Conservation (phyloP, 1,140 invertebrate genomes). For the Saccostrea cuccullata region DNA sequence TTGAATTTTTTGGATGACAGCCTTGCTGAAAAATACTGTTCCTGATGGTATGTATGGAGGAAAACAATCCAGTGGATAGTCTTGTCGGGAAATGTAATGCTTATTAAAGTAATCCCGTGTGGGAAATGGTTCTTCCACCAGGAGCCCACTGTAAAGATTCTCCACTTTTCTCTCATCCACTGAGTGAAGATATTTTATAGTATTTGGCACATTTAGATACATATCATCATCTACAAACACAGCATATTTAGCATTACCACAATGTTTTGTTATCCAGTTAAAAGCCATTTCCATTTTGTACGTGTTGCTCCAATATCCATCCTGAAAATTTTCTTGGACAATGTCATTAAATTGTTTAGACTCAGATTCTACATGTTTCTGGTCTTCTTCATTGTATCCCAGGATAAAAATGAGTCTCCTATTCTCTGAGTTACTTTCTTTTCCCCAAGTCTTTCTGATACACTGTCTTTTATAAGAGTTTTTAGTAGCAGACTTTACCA, state of each 20-base stretch:
- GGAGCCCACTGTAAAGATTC: slow-evolving; percentile 4
- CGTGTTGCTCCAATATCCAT: slow-evolving; percentile 50
- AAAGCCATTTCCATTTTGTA: slow-evolving; percentile 50
- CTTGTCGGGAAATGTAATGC: slow-evolving; percentile 40
- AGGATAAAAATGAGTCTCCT: slow-evolving; percentile 36
- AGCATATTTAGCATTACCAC: slow-evolving; percentile 41
- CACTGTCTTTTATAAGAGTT: slow-evolving; percentile 6
- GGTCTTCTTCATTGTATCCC: slow-evolving; percentile 7
- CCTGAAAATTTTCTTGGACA: slow-evolving; percentile 49
- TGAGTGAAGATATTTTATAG: not conserved
- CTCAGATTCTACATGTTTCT: slow-evolving; percentile 22
- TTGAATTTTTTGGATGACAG: not conserved
- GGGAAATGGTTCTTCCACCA: not conserved
- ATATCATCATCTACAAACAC: slow-evolving; percentile 51
- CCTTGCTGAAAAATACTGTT: slow-evolving; percentile 32
- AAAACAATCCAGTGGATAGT: slow-evolving; percentile 47
- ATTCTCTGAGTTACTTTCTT: not conserved
- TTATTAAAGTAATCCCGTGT: slow-evolving; percentile 20
- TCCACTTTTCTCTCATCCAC: not conserved
- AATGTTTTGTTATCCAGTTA: slow-evolving; percentile 47
- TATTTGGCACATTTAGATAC: slow-evolving; percentile 29
- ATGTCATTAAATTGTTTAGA: slow-evolving; percentile 44
- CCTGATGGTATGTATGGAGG: slow-evolving; percentile 51
- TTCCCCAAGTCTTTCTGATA: slow-evolving; percentile 41
- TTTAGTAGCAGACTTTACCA: slow-evolving; percentile 46